Evolutionary conservation across 2,888 invertebrate species (phyloP).

Genomic region (Drosophila quasianomalipes): DNA sequence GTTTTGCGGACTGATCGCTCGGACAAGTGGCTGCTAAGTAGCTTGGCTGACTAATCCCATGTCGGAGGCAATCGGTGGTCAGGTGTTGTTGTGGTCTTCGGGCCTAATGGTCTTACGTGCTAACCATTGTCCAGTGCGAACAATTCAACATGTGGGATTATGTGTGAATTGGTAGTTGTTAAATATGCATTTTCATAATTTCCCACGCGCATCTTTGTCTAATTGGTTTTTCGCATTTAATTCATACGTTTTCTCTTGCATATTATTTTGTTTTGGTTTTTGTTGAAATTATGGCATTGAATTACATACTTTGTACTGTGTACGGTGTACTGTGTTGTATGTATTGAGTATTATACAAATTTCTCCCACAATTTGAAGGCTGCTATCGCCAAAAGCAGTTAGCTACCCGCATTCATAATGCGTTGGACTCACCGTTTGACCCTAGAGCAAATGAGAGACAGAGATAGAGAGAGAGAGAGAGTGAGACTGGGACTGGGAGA

Average conservation of each 20-base stretch:
- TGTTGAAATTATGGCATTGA: slow-evolving; percentile 65
- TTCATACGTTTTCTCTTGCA: slow-evolving; percentile 46
- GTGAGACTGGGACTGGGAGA: background rate
- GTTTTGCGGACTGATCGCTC: slow-evolving; percentile 28
- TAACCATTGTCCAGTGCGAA: slow-evolving; percentile 26
- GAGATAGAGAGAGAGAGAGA: background rate
- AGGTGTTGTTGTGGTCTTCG: slow-evolving; percentile 43
- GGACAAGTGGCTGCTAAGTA: slow-evolving; percentile 62
- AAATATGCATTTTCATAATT: slow-evolving; percentile 53
- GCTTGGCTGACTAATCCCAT: slow-evolving; percentile 48
- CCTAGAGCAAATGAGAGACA: background rate
- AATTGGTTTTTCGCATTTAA: slow-evolving; percentile 38
- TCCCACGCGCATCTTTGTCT: slow-evolving; percentile 64
- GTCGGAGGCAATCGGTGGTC: slow-evolving; percentile 47
- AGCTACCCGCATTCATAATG: slow-evolving; percentile 53
- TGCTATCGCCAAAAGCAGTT: slow-evolving; percentile 34
- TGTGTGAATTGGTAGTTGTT: slow-evolving; percentile 30
- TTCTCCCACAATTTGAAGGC: slow-evolving; percentile 64
- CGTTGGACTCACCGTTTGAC: slow-evolving; percentile 38
- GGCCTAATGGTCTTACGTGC: slow-evolving; percentile 48
- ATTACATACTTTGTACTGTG: slow-evolving; percentile 50
- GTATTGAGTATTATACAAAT: slow-evolving; percentile 25
- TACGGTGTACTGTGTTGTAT: slow-evolving; percentile 2
- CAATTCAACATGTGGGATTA: slow-evolving; percentile 41
- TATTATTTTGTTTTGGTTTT: slow-evolving; percentile 53